These are phyloP conservation scores for Panurus biarmicus DNA, from an alignment of 2,113 vertebrate genomes.

Conservation along the genomic window DNA sequence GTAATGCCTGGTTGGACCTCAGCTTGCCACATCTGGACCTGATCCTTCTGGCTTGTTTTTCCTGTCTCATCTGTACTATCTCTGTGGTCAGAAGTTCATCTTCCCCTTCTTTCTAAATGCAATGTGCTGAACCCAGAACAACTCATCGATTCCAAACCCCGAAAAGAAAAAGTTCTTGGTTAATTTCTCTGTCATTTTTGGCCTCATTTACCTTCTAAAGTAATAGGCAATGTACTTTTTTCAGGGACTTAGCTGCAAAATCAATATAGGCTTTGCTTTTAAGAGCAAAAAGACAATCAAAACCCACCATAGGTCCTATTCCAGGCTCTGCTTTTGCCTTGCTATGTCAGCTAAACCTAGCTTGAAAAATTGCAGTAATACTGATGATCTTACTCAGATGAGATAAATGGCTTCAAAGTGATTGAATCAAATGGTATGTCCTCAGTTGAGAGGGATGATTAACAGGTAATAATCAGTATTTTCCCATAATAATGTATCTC, in stretches of 20 bases:
- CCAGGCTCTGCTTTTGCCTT: background rate
- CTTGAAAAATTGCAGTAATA: background rate
- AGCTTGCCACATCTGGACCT: background rate
- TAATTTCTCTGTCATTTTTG: background rate
- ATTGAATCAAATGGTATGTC: background rate
- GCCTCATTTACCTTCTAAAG: background rate
- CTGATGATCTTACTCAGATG: background rate
- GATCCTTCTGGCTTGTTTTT: background rate
- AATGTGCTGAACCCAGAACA: background rate
- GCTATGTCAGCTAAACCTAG: background rate
- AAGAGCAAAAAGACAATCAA: background rate
- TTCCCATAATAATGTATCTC: background rate
- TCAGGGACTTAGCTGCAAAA: background rate
- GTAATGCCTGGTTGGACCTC: background rate
- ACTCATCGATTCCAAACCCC: background rate
- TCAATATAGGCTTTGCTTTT: background rate
- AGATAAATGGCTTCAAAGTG: background rate
- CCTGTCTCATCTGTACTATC: background rate
- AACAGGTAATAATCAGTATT: background rate
- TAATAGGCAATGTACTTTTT: slow-evolving; percentile 11
- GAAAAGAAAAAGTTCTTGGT: background rate
- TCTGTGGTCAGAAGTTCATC: background rate
- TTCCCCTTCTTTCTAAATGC: background rate
- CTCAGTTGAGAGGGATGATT: background rate
- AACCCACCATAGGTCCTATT: background rate